Base-by-base conservation (phyloP, 2,797 vertebrate genomes). In the Pantherophis alleghaniensis region DNA sequence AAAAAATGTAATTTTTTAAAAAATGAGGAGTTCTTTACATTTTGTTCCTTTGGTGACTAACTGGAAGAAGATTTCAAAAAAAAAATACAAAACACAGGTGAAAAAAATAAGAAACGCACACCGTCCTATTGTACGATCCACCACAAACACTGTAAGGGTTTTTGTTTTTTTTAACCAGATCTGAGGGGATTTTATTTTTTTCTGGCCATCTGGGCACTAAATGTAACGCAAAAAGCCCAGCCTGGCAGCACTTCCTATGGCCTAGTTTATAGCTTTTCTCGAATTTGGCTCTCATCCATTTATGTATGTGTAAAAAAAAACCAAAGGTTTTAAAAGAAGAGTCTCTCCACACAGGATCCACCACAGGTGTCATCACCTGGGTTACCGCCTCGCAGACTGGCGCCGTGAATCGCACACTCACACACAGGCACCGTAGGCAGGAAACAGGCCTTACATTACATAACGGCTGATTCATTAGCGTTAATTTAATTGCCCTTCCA, bases 121-220 rank as follows among this genome's bases (percentile, higher is more conserved):
- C 28, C 12, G 4, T n/a, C 63, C 63, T n/a, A 4, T 66, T n/a
- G 1, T n/a, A 4, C 10, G 5, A 66, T 66, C 28, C 63, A 37
- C 32, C 16, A 37, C 7, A 37, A 37, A 37, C 0, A 2, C 2
- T 1, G 2, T 14, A 37, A 14, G 1, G 1, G 12, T 0, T 66
- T 66, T 37, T 37, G n/a, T 37, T n/a, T 66, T 66, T n/a, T 47
- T 47, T 5, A 47, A 47, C 28, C n/a, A 69, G n/a, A 18, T 18
- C n/a, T 32, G 66, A 37, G 16, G 32, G 16, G 2, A 3, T 66
- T n/a, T 66, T 9, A 47, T 51, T 9, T 28, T 63, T 11, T 63
- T 28, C 61, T 28, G 11, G 28, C 13, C 28, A 4, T 28, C 63
- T n/a, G 24, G 60, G 4, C 28, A 69, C 28, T 69, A 6, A n/a